Evolutionary conservation across 2,113 vertebrate genomes (phyloP).

Genomic region (Sigmodon hispidus): DNA sequence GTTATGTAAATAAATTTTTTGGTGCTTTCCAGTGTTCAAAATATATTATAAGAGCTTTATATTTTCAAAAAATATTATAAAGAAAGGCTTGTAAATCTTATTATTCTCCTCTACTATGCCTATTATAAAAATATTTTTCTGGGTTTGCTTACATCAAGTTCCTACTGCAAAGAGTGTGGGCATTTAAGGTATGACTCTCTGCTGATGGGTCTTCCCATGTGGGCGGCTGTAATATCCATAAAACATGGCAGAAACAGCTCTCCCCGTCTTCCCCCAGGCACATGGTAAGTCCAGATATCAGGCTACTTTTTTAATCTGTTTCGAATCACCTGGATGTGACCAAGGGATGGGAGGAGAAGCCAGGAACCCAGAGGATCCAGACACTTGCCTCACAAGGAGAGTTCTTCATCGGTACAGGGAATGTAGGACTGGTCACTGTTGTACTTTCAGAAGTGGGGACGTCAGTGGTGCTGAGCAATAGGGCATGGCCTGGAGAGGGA

Average conservation of each 20-base stretch:
- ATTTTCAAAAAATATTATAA: background rate
- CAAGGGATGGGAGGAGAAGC: background rate
- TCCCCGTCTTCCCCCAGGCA: background rate
- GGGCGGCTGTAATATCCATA: background rate
- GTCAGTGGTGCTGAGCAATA: slow-evolving; percentile 91
- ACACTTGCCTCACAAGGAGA: slow-evolving; percentile 93
- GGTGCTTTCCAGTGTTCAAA: background rate
- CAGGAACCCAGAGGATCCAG: background rate
- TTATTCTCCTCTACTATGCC: background rate
- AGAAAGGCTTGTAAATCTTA: slow-evolving; percentile 20
- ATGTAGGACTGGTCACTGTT: slow-evolving; percentile 89
- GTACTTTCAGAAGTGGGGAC: slow-evolving; percentile 83
- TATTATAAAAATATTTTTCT: background rate
- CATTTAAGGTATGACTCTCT: background rate
- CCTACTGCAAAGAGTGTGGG: background rate
- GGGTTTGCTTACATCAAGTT: background rate
- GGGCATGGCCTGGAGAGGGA: slow-evolving; percentile 85
- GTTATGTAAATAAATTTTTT: slow-evolving; percentile 31
- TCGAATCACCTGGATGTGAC: background rate
- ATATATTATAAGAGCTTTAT: background rate
- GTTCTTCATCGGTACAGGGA: slow-evolving; percentile 94
- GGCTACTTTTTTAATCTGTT: background rate
- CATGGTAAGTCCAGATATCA: background rate
- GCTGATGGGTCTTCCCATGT: accelerated
- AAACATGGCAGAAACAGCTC: background rate